Evolutionary conservation across 2,888 invertebrate genomes (phyloP).

Genomic region (Cyclophora punctaria): DNA sequence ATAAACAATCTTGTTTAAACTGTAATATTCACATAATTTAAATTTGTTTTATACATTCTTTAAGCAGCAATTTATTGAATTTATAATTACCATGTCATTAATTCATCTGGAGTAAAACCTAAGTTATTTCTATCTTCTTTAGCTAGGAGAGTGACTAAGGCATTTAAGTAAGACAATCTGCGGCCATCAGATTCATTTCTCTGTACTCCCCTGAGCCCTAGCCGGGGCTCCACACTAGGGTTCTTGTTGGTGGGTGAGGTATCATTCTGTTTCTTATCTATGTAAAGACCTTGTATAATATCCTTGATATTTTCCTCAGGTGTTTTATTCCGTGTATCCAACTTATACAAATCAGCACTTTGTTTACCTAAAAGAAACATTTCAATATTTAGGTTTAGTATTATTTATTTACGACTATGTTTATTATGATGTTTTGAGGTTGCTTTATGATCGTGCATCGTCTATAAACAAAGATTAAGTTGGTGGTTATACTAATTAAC

Average conservation of each 20-base stretch:
- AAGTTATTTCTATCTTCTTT: slow-evolving; percentile 78
- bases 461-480: no score
- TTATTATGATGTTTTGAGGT: slow-evolving; percentile 11
- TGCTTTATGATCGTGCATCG: slow-evolving; percentile 3
- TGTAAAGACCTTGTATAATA: slow-evolving; percentile 77
- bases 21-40: no score
- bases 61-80: neutral
- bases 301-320: slow-evolving; percentile 78
- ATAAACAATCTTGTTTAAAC: no score
- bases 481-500: neutral
- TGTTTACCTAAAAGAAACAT: slow-evolving; percentile 56
- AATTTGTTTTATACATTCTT: no score
- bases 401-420: neutral
- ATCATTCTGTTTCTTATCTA: slow-evolving; percentile 55
- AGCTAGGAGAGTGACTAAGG: slow-evolving; percentile 85
- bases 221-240: slow-evolving; percentile 61
- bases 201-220: slow-evolving; percentile 75
- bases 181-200: slow-evolving; percentile 83
- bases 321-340: slow-evolving; percentile 74
- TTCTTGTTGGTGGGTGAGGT: slow-evolving; percentile 56
- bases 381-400: neutral
- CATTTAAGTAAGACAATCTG: slow-evolving; percentile 90
- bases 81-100: slow-evolving; percentile 70
- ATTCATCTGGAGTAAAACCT: slow-evolving; percentile 85
- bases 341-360: slow-evolving; percentile 79